phyloP scores from a whole-genome alignment of 2,797 vertebrate species.

The Cyclopterus lumpus region DNA sequence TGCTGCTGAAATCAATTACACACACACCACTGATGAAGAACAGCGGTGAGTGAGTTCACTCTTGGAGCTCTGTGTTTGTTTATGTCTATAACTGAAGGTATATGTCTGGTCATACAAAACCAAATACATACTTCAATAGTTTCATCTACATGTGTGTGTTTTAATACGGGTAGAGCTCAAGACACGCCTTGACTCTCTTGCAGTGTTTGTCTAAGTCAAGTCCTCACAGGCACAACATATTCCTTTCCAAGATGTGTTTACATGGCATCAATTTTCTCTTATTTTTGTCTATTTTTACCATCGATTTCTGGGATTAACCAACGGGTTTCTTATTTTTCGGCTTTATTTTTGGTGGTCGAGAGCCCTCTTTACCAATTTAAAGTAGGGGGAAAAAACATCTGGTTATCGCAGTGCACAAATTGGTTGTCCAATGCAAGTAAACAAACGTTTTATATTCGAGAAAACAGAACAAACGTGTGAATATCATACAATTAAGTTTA shows the following conservation, averaged over 20 bases:
- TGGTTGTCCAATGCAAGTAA: no score
- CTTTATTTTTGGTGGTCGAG: no score
- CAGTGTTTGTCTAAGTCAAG: background rate
- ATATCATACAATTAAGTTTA: background rate
- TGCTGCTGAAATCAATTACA: constrained; percentile 55
- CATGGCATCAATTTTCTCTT: no score
- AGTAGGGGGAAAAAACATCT: no score
- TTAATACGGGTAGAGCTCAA: background rate
- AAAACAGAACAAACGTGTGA: background rate
- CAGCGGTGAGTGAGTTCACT: constrained; percentile 31
- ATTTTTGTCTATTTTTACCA: background rate
- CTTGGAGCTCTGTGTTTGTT: constrained; percentile 12
- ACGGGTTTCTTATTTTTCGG: no score
- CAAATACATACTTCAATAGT: background rate
- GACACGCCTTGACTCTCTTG: background rate
- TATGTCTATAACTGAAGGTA: background rate
- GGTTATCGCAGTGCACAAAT: no score
- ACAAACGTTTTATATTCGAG: background rate
- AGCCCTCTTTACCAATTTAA: no score
- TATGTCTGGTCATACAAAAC: constrained; percentile 10
- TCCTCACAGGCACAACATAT: background rate
- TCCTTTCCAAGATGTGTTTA: no score
- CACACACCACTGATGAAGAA: constrained; percentile 44
- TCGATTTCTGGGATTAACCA: background rate
- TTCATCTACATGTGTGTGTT: constrained; percentile 1